phyloP scores from a whole-genome alignment of 1,140 invertebrate species.

The Zaprionus davidi region DNA sequence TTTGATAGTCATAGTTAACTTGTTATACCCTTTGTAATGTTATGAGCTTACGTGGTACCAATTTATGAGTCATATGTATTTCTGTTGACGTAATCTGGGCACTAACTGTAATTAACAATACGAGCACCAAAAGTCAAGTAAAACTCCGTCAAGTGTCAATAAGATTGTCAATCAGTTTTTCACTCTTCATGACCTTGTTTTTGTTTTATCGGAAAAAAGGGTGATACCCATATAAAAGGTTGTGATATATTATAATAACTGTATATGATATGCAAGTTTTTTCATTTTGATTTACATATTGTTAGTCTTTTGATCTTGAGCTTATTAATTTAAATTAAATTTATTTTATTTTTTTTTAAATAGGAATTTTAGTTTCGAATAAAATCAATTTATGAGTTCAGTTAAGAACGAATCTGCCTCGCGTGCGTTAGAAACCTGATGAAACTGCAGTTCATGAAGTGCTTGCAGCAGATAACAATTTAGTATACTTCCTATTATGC shows the following conservation, averaged over 20 bases:
- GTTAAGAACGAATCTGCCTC: not conserved
- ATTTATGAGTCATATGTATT: not conserved
- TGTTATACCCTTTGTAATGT: not conserved
- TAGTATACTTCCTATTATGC: not conserved
- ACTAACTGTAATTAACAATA: constrained; percentile 20
- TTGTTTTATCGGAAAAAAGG: not conserved
- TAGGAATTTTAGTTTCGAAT: too few species aligned
- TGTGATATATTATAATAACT: not conserved
- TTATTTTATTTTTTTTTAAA: too few species aligned
- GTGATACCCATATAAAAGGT: not conserved
- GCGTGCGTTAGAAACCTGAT: not conserved
- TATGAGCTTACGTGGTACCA: not conserved
- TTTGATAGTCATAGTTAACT: not conserved
- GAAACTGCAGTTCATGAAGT: not conserved
- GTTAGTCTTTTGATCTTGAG: too few species aligned
- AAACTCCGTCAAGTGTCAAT: not conserved
- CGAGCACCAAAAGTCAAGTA: constrained; percentile 1
- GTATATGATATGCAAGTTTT: too few species aligned
- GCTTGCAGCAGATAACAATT: not conserved
- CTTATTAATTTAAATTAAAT: too few species aligned
- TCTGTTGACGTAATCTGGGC: constrained; percentile 8
- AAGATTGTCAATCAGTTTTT: constrained; percentile 4
- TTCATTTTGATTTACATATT: too few species aligned
- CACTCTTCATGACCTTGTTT: constrained; percentile 4
- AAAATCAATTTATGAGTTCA: not conserved